Evolutionary conservation across 2,888 invertebrate species (phyloP).

Genomic region (Carcina quercana): DNA sequence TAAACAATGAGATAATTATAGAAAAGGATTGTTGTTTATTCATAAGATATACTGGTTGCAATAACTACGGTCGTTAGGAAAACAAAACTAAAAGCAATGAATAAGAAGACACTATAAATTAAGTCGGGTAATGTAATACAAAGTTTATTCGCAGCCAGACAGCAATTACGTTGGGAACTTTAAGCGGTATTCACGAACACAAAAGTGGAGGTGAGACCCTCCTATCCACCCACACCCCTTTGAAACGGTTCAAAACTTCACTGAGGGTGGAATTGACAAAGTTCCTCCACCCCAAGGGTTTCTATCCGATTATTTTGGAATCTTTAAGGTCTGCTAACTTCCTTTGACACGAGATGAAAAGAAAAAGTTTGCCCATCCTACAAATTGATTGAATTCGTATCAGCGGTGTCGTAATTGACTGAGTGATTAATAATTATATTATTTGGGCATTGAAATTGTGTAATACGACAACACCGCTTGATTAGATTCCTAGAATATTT

Average conservation of each 20-base stretch:
- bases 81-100: conserved; percentile 47
- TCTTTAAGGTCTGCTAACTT: conserved; percentile 46
- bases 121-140: conserved; percentile 68
- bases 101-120: conserved; percentile 68
- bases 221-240: conserved; percentile 36
- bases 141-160: conserved; percentile 69
- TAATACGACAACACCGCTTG: no score
- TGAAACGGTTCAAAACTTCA: conserved; percentile 45
- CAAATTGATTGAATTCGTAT: conserved; percentile 14
- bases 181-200: conserved; percentile 66
- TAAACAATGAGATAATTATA: no score
- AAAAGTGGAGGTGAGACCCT: conserved; percentile 42
- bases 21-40: not conserved
- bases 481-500: no score
- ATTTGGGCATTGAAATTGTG: no score
- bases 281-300: conserved; percentile 40
- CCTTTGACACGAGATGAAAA: conserved; percentile 34
- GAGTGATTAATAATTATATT: no score
- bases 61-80: conserved; percentile 38
- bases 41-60: conserved; percentile 26
- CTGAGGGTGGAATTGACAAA: conserved; percentile 54
- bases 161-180: conserved; percentile 68
- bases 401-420: no score
- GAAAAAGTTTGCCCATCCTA: conserved; percentile 30
- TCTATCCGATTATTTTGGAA: conserved; percentile 55